Conservation (phyloP, 2,797 vertebrate species). For the Varecia variegata region DNA sequence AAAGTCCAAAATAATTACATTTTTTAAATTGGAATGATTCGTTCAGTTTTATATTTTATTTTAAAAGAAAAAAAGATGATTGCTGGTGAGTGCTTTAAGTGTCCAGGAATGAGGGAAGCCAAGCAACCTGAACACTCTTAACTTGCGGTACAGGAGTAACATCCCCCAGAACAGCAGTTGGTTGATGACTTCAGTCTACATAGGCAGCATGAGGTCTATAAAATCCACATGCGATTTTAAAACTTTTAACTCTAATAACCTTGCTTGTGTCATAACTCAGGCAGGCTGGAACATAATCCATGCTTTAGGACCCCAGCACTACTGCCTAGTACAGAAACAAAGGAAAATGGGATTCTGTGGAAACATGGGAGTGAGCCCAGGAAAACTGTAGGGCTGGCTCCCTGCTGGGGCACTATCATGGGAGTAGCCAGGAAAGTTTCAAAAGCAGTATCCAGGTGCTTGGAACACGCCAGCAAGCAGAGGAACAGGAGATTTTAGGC, state of each 20-base stretch:
- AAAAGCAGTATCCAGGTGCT: not conserved
- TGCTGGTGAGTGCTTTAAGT: not conserved
- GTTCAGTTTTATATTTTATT: conserved; percentile 2
- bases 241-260: conserved; percentile 69
- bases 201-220: conserved; percentile 62
- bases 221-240: conserved; percentile 69
- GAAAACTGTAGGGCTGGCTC: not conserved
- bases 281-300: conserved; percentile 27
- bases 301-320: not conserved
- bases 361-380: not conserved
- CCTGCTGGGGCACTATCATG: not conserved
- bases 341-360: not conserved
- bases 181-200: conserved; percentile 63
- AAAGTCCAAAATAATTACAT: not conserved
- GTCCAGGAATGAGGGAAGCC: not conserved
- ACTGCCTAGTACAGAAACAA: not conserved
- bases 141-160: not conserved
- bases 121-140: not conserved
- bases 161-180: conserved; percentile 38
- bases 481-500: not conserved
- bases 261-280: conserved; percentile 63
- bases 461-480: not conserved
- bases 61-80: not conserved
- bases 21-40: conserved; percentile 10
- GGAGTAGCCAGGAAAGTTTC: not conserved